Base-by-base conservation (phyloP, 2,113 vertebrate species). In the Psittacus erithacus region DNA sequence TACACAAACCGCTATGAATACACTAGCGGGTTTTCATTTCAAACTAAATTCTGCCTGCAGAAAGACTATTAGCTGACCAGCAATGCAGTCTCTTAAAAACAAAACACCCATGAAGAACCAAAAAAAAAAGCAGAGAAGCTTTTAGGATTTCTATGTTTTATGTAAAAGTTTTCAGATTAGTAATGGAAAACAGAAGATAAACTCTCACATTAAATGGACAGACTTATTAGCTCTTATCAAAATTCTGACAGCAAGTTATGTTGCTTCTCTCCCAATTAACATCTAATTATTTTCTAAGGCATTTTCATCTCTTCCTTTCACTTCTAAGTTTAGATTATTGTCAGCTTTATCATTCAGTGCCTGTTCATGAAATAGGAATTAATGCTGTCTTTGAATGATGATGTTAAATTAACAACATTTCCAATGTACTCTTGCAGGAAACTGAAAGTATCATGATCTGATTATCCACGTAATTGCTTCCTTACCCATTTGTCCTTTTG, bases 71-170 rank as follows among this genome's bases (percentile, higher is more conserved):
- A 71, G 49, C 18, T 52, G 27, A 62, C 33, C 14, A 25, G 60
- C 17, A 10, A 4, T 38, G 29, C 9, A 82, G 31, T 20, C 6
- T 18, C 41, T 67, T 74, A 43, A 78, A 78, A 82, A 24, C 14
- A 55, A 53, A 65, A 31, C 44, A 43, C 5, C 1, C 1, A 44
- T 0, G 2, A 79, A 33, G 8, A 59, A 28, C 2, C 1, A 65
- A 50, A 29, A 43, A 46, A 17, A 7, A 22, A 25, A 3, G 5
- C 10, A 43, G 31, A 38, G 5, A 76, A 68, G 80, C 14, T 59
- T 91, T n/a, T 31, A 41, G 20, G 12, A 38, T 86, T 77, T 8
- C 28, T 81, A 2, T 35, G 38, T 17, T 4, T 50, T 35, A 39
- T 4, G 2, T 16, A n/a, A 79, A 46, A 38, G 0, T 64, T 82